These are phyloP conservation scores for Cryptotermes secundus DNA, from an alignment of 1,140 invertebrate species.

Conservation along the genomic window DNA sequence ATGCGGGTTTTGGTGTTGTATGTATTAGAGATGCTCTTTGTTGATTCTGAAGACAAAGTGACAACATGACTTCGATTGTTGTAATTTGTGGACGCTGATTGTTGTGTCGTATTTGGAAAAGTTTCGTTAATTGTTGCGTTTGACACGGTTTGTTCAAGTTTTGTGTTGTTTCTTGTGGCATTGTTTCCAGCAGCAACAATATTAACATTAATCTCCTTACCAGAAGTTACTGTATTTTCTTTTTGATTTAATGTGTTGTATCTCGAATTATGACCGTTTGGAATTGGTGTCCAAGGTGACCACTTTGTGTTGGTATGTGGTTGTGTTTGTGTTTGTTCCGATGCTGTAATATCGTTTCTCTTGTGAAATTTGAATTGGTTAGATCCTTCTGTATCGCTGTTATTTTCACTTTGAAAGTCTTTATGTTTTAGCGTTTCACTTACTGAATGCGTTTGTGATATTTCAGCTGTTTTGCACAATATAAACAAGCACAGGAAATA, in stretches of 20 bases:
- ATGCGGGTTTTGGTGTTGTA: neutral
- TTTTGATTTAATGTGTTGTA: neutral
- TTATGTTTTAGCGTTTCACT: neutral
- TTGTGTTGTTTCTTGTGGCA: neutral
- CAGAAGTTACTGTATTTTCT: neutral
- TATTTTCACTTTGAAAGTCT: neutral
- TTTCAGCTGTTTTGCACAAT: neutral
- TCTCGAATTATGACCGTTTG: neutral
- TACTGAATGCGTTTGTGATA: neutral
- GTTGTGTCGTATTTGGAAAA: neutral
- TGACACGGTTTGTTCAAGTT: neutral
- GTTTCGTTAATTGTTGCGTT: neutral
- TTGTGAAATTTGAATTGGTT: neutral
- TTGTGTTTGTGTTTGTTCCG: neutral
- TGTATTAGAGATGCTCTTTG: neutral
- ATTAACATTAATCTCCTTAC: neutral
- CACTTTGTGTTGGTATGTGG: neutral
- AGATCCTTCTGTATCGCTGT: neutral
- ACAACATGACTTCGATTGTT: neutral
- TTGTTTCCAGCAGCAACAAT: neutral
- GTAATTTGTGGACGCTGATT: neutral
- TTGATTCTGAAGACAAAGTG: neutral
- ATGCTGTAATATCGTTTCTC: neutral
- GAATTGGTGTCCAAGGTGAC: neutral
- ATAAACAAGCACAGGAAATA: neutral